Evolutionary conservation across 2,797 vertebrate genomes (phyloP).

Genomic region (Brachyrhaphis roseni): DNA sequence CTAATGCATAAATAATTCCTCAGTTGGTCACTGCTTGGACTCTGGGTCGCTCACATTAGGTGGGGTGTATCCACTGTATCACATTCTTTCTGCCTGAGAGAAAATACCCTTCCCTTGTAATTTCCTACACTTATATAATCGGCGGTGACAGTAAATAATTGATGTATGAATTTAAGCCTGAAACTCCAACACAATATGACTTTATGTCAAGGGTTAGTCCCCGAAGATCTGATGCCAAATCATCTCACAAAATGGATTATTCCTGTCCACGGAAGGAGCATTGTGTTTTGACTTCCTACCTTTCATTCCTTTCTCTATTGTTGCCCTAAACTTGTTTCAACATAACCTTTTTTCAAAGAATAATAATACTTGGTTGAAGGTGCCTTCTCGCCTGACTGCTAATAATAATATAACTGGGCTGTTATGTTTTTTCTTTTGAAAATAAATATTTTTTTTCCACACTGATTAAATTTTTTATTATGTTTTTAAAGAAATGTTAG

Average conservation of each 20-base stretch:
- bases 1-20: slow-evolving; percentile 99
- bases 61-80: slow-evolving; percentile 92
- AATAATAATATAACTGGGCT: slow-evolving; percentile 83
- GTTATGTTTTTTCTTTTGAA: slow-evolving; percentile 87
- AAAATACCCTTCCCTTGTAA: slow-evolving; percentile 97
- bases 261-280: slow-evolving; percentile 75
- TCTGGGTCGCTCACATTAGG: slow-evolving; percentile 87
- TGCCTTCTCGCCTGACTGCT: slow-evolving; percentile 88
- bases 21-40: slow-evolving; percentile 87
- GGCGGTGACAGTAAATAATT: slow-evolving; percentile 97
- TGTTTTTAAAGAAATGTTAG: slow-evolving; percentile 72
- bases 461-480: slow-evolving; percentile 79
- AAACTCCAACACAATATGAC: slow-evolving; percentile 99
- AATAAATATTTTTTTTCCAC: slow-evolving; percentile 87
- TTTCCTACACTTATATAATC: slow-evolving; percentile 99
- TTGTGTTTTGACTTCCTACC: slow-evolving; percentile 42
- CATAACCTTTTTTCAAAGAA: slow-evolving; percentile 68
- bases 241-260: slow-evolving; percentile 94
- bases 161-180: slow-evolving; percentile 99
- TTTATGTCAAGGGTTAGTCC: slow-evolving; percentile 99
- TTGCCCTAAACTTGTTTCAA: slow-evolving; percentile 10
- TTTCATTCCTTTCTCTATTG: slow-evolving; percentile 72
- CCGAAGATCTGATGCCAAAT: slow-evolving; percentile 94
- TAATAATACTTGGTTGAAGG: slow-evolving; percentile 76
- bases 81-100: slow-evolving; percentile 99